Evolutionary conservation across 2,113 vertebrate species (phyloP).

Genomic region (Craseonycteris thonglongyai): DNA sequence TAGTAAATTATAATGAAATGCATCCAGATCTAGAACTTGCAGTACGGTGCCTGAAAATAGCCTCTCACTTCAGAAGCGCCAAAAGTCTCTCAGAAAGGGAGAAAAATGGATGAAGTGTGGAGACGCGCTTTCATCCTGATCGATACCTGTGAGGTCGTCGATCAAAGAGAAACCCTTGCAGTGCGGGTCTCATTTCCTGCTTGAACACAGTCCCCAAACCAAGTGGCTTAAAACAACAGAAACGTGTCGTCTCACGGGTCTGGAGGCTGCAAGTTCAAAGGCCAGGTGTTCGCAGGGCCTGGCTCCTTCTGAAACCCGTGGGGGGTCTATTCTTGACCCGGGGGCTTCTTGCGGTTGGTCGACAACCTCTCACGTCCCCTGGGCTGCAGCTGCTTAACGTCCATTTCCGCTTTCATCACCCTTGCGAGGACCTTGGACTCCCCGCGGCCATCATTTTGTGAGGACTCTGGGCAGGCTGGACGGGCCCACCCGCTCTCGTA

Average conservation of each 20-base stretch:
- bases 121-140: neutral
- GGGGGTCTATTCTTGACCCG: neutral
- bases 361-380: neutral
- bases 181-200: neutral
- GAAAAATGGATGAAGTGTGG: slow-evolving; percentile 32
- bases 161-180: slow-evolving; percentile 29
- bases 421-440: neutral
- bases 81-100: slow-evolving; percentile 28
- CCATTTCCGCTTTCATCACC: neutral
- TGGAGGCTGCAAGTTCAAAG: neutral
- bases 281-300: no score
- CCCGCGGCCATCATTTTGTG: neutral
- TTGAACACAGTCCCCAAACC: neutral
- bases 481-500: neutral
- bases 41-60: slow-evolving; percentile 66
- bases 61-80: slow-evolving; percentile 61
- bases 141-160: slow-evolving; percentile 28
- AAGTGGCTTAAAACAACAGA: neutral
- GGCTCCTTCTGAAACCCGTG: no score
- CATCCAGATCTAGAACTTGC: slow-evolving; percentile 57
- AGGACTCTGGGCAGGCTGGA: neutral
- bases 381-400: no score
- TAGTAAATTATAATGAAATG: slow-evolving; percentile 78
- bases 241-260: neutral
- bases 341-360: neutral